Evolutionary conservation across 1,140 invertebrate genomes (phyloP), one percentile per base, ranked within the genome.

Genomic region (Dreissena polymorpha): DNA sequence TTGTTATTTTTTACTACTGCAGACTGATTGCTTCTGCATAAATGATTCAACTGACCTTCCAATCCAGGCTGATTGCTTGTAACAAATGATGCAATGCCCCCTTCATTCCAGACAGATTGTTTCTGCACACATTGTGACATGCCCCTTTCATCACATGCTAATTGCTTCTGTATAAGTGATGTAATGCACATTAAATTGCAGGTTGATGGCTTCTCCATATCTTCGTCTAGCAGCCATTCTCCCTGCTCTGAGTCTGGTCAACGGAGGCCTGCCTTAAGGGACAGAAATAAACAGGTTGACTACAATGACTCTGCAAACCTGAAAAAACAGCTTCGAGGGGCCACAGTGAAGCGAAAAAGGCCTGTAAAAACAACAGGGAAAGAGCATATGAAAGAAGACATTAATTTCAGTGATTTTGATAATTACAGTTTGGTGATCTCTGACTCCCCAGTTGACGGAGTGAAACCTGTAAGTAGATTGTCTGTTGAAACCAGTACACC

Each of bases 391-490:
- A 60, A 71, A 21, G 1, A n/a, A 12, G 81, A 83, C 18, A 69
- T 86, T 14, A 88, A 90, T 70, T 91, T 91, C 76, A 91, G 89
- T 81, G 89, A 91, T 53, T 89, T 91, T 88, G 90, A 91, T 69
- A 86, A 87, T 64, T 91, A 91, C 68, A 88, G 88, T 77, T 65
- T 91, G 29, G 63, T 85, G 21, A 76, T 88, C 1, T 89, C 87
- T 55, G 86, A 86, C 39, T 86, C 87, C 10, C 85, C 86, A 63
- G 25, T n/a, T 63, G 77, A 65, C 21, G 75, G 55, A 10, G 51
- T 21, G 51, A 70, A 75, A 18, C 79, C 60, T 25, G 27, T 18
- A 76, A 51, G 13, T 25, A 85, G 65, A 60, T 25, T 25, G 16
- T 55, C 53, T 14, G 64, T 87, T 2, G 87, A 88, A 65, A 89